Evolutionary conservation across 2,888 invertebrate genomes (phyloP), one percentile per base, ranked within the genome.

Genomic region (Biston stratarius): DNA sequence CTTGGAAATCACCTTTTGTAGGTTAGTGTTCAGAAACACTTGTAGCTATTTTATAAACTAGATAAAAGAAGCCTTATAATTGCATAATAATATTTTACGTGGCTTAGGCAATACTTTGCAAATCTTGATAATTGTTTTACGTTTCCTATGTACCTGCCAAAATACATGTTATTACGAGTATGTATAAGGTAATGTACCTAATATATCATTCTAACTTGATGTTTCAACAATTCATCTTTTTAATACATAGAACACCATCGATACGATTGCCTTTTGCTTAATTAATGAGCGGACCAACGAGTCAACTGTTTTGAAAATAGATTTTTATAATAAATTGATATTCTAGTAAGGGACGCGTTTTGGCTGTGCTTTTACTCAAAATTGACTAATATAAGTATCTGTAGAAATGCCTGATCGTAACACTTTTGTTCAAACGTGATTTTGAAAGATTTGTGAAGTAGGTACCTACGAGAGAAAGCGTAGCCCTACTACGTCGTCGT

Each of bases 251-350:
- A 72, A 79, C 73, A 79, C 77, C 83, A 83, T 85, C 83, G 77
- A 84, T 74, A 81, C 76, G 75, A 84, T 83, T 83, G 91, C 92
- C 91, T 92, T 90, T 91, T 89, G 91, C 92, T 92, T 91, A 81
- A 83, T 87, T 86, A 86, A 83, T 83, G 75, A 85, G 91, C 84
- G 93, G 93, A 94, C 93, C 93, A 94, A 92, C 59, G 90, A 85
- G 90, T 91, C 91, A 89, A 89, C 86, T 87, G 85, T 91, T 90
- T 88, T 87, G 82, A 85, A 83, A 78, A 82, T 88, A 88, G 85
- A 82, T 85, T 87, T 53, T 89, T 89, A 84, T 88, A 85, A 82
- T 76, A 83, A 83, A 85, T 78, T 77, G 81, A 82, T 79, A 80
- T 59, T 82, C 81, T 66, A 81, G 74, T 89, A 89, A 86, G 84